Percentiles rank a stretch among this genome's conserved stretches.
Evolutionary conservation across 1,140 invertebrate species (phyloP).

Genomic region (Thereuonema tuberculata): DNA sequence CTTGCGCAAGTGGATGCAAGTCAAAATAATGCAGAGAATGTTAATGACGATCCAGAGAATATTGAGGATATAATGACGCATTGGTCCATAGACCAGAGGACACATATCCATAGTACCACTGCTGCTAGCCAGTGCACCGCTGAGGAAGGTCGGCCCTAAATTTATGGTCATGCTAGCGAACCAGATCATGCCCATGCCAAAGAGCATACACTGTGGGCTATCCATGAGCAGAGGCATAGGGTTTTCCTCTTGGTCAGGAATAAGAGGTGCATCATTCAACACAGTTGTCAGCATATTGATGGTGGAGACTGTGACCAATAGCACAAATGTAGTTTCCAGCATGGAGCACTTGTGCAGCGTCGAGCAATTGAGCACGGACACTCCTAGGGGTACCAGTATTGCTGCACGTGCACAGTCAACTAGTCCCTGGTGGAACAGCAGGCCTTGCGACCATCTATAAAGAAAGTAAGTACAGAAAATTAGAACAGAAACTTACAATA

Average conservation of each 20-base stretch:
- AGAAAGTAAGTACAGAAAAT: too few relatives aligned
- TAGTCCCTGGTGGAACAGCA: constrained; percentile 70
- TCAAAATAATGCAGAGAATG: constrained; percentile 66
- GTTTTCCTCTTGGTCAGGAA: constrained; percentile 42
- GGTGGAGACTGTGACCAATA: constrained; percentile 74
- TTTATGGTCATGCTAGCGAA: constrained; percentile 69
- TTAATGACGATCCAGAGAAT: constrained; percentile 80
- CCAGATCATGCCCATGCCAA: constrained; percentile 87
- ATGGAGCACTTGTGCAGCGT: constrained; percentile 72
- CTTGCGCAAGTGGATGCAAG: constrained; percentile 66
- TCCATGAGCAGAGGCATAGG: constrained; percentile 54
- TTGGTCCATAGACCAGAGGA: constrained; percentile 48
- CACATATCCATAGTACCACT: constrained; percentile 45
- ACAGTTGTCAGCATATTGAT: constrained; percentile 83
- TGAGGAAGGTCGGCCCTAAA: constrained; percentile 75
- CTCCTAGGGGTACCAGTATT: constrained; percentile 60
- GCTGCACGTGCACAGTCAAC: constrained; percentile 70
- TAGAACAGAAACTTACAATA: too few relatives aligned
- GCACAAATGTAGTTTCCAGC: constrained; percentile 76
- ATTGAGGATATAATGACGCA: constrained; percentile 75
- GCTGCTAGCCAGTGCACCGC: constrained; percentile 67
- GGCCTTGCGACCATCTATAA: constrained; percentile 73
- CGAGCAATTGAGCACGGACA: constrained; percentile 65
- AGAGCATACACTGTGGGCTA: constrained; percentile 72
- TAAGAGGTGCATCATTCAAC: constrained; percentile 74